Conservation (phyloP, 1,140 invertebrate species). For the Papilio xuthus region DNA sequence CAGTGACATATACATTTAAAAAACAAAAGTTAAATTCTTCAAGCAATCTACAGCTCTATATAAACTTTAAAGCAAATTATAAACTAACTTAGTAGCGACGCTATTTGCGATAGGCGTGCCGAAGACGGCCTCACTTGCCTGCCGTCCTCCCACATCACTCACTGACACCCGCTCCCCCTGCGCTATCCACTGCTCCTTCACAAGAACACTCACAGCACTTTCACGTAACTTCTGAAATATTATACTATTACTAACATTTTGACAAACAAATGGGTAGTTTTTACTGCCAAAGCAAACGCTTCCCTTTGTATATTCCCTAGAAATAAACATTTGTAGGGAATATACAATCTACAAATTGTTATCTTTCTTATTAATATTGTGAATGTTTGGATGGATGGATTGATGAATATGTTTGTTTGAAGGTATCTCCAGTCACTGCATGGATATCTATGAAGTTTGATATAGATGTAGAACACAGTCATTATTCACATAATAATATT, state of each 20-base stretch:
- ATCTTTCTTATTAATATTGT: too few relatives aligned
- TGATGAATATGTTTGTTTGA: too few relatives aligned
- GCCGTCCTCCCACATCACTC: conserved; percentile 52
- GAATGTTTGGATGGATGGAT: too few relatives aligned
- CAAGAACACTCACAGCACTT: conserved; percentile 54
- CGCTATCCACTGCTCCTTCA: conserved; percentile 67
- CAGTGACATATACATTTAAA: too few relatives aligned
- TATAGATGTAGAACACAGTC: too few relatives aligned
- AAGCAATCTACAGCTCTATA: not conserved
- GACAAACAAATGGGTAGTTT: not conserved
- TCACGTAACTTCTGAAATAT: conserved; percentile 57
- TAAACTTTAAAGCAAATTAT: not conserved
- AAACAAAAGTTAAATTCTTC: not conserved
- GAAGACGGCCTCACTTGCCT: conserved; percentile 47
- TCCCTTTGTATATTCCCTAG: too few relatives aligned
- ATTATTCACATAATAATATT: too few relatives aligned
- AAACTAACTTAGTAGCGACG: conserved; percentile 64
- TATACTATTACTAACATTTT: not conserved
- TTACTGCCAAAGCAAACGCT: too few relatives aligned
- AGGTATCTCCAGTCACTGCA: too few relatives aligned
- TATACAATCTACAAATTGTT: too few relatives aligned
- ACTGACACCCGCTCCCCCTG: conserved; percentile 62
- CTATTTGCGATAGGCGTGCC: conserved; percentile 61
- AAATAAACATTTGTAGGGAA: too few relatives aligned
- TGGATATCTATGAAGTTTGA: too few relatives aligned